These are phyloP conservation scores for Cheilinus undulatus DNA, from an alignment of 2,113 vertebrate genomes.

Conservation along the genomic window DNA sequence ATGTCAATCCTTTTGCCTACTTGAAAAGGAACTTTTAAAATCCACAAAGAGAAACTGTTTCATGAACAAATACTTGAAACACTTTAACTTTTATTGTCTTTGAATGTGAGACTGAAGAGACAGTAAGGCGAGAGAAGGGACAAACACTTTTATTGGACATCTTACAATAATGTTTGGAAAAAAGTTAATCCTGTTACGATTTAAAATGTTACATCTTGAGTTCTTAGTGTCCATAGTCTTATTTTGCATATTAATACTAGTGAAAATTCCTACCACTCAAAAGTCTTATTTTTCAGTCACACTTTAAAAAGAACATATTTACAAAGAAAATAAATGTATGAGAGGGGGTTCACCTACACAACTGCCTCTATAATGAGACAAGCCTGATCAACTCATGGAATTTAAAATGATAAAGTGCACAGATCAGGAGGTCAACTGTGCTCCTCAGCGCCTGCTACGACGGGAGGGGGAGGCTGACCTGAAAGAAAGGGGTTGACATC, in stretches of 20 bases:
- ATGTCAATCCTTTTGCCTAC: too few relatives aligned
- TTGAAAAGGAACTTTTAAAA: too few relatives aligned
- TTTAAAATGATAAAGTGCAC: constrained; percentile 90
- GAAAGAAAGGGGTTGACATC: constrained; percentile 81
- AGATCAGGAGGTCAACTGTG: constrained; percentile 84
- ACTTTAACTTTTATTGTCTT: background rate
- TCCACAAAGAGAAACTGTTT: too few relatives aligned
- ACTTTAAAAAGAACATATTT: constrained; percentile 96
- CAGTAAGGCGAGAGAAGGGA: constrained; percentile 63
- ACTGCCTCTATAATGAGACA: constrained; percentile 99
- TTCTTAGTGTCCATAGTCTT: constrained; percentile 88
- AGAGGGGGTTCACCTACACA: constrained; percentile 95
- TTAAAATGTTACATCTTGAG: constrained; percentile 95
- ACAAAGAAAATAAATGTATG: constrained; percentile 80
- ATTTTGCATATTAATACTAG: constrained; percentile 88
- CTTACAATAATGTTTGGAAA: constrained; percentile 86
- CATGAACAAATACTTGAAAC: too few relatives aligned
- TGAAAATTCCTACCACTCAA: constrained; percentile 88
- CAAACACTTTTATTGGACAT: constrained; percentile 89
- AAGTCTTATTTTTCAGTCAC: constrained; percentile 88
- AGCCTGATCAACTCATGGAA: constrained; percentile 99
- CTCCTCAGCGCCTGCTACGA: constrained; percentile 96
- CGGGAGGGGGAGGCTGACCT: constrained; percentile 93
- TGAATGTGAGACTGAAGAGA: background rate
- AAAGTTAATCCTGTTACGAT: constrained; percentile 66